Percentiles rank a stretch among this genome's conserved stretches.
phyloP scores from a whole-genome alignment of 2,888 invertebrate genomes.

The Trimorus sp. region DNA sequence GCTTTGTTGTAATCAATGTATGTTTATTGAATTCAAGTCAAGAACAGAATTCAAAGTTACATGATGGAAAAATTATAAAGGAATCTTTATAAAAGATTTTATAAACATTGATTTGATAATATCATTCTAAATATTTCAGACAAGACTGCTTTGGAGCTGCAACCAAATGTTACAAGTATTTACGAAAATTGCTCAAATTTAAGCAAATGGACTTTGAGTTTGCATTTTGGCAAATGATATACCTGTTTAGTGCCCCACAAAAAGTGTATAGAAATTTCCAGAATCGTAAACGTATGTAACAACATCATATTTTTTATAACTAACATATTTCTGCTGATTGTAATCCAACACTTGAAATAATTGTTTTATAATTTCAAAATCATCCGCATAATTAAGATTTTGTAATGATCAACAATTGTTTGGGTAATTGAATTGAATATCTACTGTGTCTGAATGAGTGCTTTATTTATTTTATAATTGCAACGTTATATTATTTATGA shows the following conservation, averaged over 20 bases:
- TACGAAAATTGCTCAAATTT: constrained; percentile 92
- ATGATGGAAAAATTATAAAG: too few species aligned
- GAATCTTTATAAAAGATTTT: neutral
- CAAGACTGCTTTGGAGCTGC: constrained; percentile 91
- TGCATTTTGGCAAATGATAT: constrained; percentile 99
- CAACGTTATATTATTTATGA: neutral
- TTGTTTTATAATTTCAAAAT: too few species aligned
- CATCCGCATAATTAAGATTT: too few species aligned
- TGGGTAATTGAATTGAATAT: too few species aligned
- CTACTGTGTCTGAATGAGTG: too few species aligned
- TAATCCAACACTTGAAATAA: too few species aligned
- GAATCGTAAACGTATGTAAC: constrained; percentile 95
- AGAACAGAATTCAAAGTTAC: neutral
- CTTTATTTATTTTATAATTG: neutral
- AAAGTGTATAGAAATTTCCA: constrained; percentile 99
- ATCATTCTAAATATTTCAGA: constrained; percentile 78
- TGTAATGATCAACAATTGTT: too few species aligned
- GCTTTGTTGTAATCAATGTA: too few species aligned
- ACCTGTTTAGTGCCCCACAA: constrained; percentile 95
- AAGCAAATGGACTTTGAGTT: constrained; percentile 99
- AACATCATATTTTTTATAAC: neutral
- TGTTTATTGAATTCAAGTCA: neutral
- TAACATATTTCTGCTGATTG: neutral
- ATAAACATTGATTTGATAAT: neutral
- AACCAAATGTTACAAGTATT: constrained; percentile 93